Base-by-base conservation (phyloP, 2,113 vertebrate genomes). In the Lanius collurio region DNA sequence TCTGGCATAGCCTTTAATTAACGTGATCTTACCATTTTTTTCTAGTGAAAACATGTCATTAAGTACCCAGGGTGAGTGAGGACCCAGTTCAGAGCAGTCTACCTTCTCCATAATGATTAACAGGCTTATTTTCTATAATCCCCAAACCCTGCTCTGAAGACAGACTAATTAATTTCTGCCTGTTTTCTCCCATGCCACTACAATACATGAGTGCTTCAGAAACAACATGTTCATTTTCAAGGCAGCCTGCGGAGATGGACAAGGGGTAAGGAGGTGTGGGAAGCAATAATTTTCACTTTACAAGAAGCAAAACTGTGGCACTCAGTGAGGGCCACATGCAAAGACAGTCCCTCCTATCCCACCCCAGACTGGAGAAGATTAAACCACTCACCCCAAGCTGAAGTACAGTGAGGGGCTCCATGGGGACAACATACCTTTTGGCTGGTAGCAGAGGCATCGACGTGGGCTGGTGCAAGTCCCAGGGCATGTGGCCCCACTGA, bases 1-100 rank as follows among this genome's bases (percentile, higher is more conserved):
- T 95, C 85, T 88, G 79, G 39, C 70, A 90, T 44, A 90, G 75
- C 64, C 89, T 95, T 94, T 95, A 95, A 94, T 93, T 96, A 95
- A 86, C 15, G 0, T 79, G 71, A 95, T 91, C 47, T 35, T 85
- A 85, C 41, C 0, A 7, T 57, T 90, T 90, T 87, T 93, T 96
- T 44, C 68, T 42, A 94, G 80, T 71, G 60, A 94, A 95, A 96
- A 94, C 94, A 84, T 87, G 83, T 87, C 65, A 87, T 91, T 94
- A 89, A 87, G 60, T 60, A 89, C 60, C 69, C 59, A 64, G 73
- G n/a, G 24, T 64, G 73, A 87, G 19, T 52, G 44, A 96, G 41
- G 89, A 89, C 89, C 80, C 39, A 59, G 35, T 67, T 81, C 47
- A 89, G 80, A 87, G 56, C 60, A 84, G 89, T 95, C 67, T 90